These are phyloP conservation scores for Alfaro cultratus DNA, from an alignment of 2,797 vertebrate genomes.

Conservation along the genomic window DNA sequence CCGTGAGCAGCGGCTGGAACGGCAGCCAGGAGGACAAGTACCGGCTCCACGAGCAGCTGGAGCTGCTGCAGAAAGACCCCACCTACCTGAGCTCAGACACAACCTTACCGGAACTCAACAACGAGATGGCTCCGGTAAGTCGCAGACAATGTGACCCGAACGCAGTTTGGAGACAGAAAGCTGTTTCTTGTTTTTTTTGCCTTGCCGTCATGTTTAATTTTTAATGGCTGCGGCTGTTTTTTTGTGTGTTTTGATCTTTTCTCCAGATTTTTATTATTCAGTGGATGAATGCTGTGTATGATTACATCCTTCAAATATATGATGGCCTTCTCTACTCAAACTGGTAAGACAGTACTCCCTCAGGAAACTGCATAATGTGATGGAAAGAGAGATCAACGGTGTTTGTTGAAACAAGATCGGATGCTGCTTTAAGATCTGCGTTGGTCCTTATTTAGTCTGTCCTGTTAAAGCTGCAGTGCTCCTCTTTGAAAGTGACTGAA, in stretches of 20 bases:
- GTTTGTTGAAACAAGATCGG: constrained; percentile 15
- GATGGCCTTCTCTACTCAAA: constrained; percentile 91
- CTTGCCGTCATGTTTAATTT: not conserved
- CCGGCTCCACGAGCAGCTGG: constrained; percentile 87
- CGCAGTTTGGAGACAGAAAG: not conserved
- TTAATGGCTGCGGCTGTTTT: not conserved
- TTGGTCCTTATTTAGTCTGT: not conserved
- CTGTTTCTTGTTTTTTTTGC: not conserved
- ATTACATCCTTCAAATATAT: constrained; percentile 87
- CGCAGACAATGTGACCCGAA: not conserved
- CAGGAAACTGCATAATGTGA: constrained; percentile 9
- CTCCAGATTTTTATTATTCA: constrained; percentile 89
- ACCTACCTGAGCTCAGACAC: constrained; percentile 85
- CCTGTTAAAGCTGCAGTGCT: not conserved
- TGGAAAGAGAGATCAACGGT: not conserved
- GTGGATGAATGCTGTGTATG: constrained; percentile 86
- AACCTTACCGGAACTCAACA: constrained; percentile 88
- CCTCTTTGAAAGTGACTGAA: not conserved
- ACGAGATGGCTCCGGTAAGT: constrained; percentile 93
- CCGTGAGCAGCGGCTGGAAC: constrained; percentile 88
- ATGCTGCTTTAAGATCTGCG: constrained; percentile 5
- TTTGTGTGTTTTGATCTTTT: not conserved
- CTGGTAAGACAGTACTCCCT: constrained; percentile 81
- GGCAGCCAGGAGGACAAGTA: constrained; percentile 90
- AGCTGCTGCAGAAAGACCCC: constrained; percentile 89